Evolutionary conservation across 2,888 invertebrate genomes (phyloP).

Genomic region (Amphipoea lucens): DNA sequence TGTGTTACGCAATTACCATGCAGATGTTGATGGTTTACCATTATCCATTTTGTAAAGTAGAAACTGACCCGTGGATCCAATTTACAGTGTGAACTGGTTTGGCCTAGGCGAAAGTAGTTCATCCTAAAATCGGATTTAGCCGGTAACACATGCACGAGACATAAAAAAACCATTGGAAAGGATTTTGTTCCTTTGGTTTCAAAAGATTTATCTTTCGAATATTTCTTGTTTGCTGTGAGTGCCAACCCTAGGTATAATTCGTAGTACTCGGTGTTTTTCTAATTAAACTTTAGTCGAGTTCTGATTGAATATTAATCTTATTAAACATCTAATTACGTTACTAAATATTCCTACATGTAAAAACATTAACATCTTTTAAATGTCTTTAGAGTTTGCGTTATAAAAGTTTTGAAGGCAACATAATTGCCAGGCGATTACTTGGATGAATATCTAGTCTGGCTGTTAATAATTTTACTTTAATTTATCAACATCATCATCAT

Average conservation of each 20-base stretch:
- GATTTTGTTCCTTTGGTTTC: background rate
- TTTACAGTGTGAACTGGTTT: too few relatives aligned
- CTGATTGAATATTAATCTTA: slow-evolving; percentile 53
- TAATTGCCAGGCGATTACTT: background rate
- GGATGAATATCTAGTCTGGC: background rate
- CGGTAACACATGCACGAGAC: background rate
- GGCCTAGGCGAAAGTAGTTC: too few relatives aligned
- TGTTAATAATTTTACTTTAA: background rate
- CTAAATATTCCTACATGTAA: slow-evolving; percentile 30
- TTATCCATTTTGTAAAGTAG: too few relatives aligned
- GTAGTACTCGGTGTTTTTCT: slow-evolving; percentile 42
- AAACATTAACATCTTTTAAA: slow-evolving; percentile 8
- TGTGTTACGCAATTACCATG: too few relatives aligned
- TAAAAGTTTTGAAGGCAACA: background rate
- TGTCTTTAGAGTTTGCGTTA: background rate
- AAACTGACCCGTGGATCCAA: too few relatives aligned
- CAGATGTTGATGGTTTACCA: too few relatives aligned
- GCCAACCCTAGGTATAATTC: slow-evolving; percentile 40
- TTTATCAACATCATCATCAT: background rate
- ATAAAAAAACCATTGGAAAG: background rate
- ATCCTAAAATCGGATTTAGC: too few relatives aligned
- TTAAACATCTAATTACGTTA: slow-evolving; percentile 36
- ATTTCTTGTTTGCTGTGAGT: background rate
- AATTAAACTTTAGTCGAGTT: slow-evolving; percentile 44
- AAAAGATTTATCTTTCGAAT: background rate